phyloP scores from a whole-genome alignment of 2,888 invertebrate species.

The Aleiodes leptofemur region DNA sequence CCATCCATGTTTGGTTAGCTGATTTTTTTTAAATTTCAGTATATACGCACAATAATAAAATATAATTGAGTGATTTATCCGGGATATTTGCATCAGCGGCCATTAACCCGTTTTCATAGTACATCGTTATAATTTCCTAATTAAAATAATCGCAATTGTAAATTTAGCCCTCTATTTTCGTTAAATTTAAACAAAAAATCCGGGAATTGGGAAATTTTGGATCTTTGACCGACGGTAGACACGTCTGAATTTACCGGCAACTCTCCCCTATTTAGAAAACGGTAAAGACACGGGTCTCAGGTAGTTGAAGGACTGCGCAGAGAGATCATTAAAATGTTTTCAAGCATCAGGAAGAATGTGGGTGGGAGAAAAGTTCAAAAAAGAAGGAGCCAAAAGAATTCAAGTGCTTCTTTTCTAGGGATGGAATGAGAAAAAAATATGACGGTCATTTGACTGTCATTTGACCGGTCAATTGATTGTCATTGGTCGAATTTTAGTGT shows the following conservation, averaged over 20 bases:
- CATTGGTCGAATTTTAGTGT: no score
- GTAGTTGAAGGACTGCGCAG: conserved; percentile 62
- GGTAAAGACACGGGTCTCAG: conserved; percentile 9
- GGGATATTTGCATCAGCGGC: background rate
- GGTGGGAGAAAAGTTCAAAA: conserved; percentile 48
- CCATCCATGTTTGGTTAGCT: conserved; percentile 13
- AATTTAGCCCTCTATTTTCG: no score
- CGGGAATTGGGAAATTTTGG: no score
- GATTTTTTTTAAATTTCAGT: conserved; percentile 21
- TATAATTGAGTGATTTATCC: conserved; percentile 24
- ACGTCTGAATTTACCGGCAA: conserved; percentile 58
- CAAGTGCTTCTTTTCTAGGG: no score
- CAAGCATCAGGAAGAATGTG: conserved; percentile 37
- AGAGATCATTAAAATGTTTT: conserved; percentile 68
- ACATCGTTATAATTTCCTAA: no score
- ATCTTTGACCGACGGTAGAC: conserved; percentile 44
- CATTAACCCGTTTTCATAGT: conserved; percentile 4
- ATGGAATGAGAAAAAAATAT: no score
- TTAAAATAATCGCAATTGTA: background rate
- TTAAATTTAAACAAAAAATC: background rate
- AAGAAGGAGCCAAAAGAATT: conserved; percentile 47
- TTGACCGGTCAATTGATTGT: no score
- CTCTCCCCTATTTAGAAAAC: conserved; percentile 43
- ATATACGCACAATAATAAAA: conserved; percentile 16
- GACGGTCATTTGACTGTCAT: no score